Evolutionary conservation across 2,888 invertebrate genomes (phyloP), one percentile per base, ranked within the genome.

Genomic region (Encarsia formosa): DNA sequence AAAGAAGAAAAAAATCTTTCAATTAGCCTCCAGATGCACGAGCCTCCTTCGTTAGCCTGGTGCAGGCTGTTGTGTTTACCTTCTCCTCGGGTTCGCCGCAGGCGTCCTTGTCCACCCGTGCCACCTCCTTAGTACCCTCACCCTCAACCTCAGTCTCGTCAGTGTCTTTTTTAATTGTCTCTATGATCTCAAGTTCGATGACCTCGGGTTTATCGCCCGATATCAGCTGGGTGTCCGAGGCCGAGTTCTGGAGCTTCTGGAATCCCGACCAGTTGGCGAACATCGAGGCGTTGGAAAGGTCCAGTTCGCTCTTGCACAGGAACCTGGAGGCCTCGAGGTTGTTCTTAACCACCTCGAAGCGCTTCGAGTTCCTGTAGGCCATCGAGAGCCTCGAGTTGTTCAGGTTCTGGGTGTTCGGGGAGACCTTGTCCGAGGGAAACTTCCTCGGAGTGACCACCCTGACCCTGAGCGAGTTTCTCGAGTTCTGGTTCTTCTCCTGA

Each of bases 401-500:
- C 24, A 46, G 38, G 49, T 70, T 71, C 23, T 69, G 66, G 8
- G 62, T 50, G 15, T 57, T 62, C 2, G 67, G 65, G 1, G 65
- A 65, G 9, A 60, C 60, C 40, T 66, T 64, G 19, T 32, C 13
- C 34, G 20, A 16, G 6, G 24, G 32, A 13, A 45, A 24, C 16
- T 24, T 43, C 13, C 9, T 18, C 3, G 44, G 52, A 1, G 26
- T 48, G 29, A 22, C 20, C 9, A 42, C 49, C 11, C 32, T 37
- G 26, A 38, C 24, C 42, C 59, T 42, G 37, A 60, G 23, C 0
- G 60, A 65, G 20, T 68, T 68, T 1, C 64, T 56, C 23, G 56
- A 63, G 43, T 68, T 69, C 37, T 69, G 65, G 57, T 68, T 64
- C 13, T 51, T 56, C 45, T 67, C 67, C 24, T 58, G 64, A 1